Evolutionary conservation across 2,113 vertebrate species (phyloP), one percentile per base, ranked within the genome.

Genomic region (Saguinus imperator): DNA sequence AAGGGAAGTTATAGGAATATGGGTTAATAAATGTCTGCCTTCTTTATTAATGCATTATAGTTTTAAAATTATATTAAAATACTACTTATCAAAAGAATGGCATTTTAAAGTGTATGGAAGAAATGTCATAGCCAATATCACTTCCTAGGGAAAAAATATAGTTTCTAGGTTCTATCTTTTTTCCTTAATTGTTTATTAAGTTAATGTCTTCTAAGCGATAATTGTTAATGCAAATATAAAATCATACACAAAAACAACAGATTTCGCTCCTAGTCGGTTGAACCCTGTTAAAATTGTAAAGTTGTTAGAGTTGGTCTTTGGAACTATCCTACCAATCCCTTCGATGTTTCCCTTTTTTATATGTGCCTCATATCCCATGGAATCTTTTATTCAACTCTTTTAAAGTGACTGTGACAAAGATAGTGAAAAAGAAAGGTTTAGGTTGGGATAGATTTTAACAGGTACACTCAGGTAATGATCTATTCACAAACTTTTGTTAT

Each of bases 41-140:
- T 92, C 76, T 92, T 72, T 96, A 93, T 87, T 61, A 13, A n/a
- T 79, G 2, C 1, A 37, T 0, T 18, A 64, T 43, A 92, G 48
- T 92, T 77, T 81, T 14, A 14, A 92, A 90, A 79, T 94, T 73
- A 94, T 48, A 81, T 84, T 92, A 32, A 90, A 73, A 70, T 35
- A 43, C 23, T 85, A 1, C 45, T 45, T n/a, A 68, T 81, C 21
- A 58, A 85, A 85, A 81, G 8, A 91, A 82, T 96, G 29, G 2
- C 25, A 82, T 77, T 93, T 89, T 81, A 79, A 93, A 96, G 23
- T 81, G 43, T 85, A 43, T 43, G 40, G 64, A 52, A 32, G 25
- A 94, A 89, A n/a, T 57, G 27, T 16, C 14, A 58, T 16, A 93
- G 25, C 23, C 27, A 90, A n/a, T 79, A 77, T 66, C 23, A 61